A percentile compares a stretch with the other conserved stretches of the same genome.
Evolutionary conservation across 2,888 invertebrate species (phyloP).

Genomic region (Eupeodes luniger): DNA sequence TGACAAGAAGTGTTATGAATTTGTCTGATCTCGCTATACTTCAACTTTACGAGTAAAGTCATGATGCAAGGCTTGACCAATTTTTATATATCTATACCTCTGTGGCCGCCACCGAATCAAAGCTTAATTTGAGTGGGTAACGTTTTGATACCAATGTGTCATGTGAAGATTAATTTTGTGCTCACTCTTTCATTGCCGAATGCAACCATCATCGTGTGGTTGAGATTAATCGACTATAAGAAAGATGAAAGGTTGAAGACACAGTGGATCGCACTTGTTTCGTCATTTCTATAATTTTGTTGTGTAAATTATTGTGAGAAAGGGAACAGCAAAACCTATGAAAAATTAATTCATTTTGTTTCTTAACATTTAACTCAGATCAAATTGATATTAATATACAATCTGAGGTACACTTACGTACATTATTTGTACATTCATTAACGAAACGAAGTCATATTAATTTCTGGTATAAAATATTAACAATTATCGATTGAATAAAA

Average conservation of each 20-base stretch:
- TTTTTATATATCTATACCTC: conserved; percentile 8
- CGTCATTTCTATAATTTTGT: conserved; percentile 1
- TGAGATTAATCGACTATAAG: conserved; percentile 44
- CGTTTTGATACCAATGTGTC: conserved; percentile 47
- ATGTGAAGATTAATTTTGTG: conserved; percentile 53
- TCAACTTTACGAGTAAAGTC: conserved; percentile 46
- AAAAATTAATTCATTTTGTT: background rate
- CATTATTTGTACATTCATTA: too few species aligned
- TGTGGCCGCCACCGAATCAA: background rate
- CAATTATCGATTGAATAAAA: too few species aligned
- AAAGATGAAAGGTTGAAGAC: conserved; percentile 51
- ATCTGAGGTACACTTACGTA: background rate
- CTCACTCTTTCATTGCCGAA: conserved; percentile 25
- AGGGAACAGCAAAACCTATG: conserved; percentile 21
- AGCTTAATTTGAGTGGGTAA: conserved; percentile 38
- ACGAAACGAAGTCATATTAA: too few species aligned
- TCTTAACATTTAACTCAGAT: conserved; percentile 2
- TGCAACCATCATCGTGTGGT: conserved; percentile 41
- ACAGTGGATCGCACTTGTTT: conserved; percentile 24
- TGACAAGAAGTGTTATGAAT: conserved; percentile 19
- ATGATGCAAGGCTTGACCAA: conserved; percentile 61
- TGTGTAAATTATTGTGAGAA: conserved; percentile 1
- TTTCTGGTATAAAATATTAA: too few species aligned
- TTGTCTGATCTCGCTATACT: conserved; percentile 45
- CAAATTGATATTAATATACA: background rate